Base-by-base conservation (phyloP, 2,888 invertebrate species). In the Geophilus truncorum region DNA sequence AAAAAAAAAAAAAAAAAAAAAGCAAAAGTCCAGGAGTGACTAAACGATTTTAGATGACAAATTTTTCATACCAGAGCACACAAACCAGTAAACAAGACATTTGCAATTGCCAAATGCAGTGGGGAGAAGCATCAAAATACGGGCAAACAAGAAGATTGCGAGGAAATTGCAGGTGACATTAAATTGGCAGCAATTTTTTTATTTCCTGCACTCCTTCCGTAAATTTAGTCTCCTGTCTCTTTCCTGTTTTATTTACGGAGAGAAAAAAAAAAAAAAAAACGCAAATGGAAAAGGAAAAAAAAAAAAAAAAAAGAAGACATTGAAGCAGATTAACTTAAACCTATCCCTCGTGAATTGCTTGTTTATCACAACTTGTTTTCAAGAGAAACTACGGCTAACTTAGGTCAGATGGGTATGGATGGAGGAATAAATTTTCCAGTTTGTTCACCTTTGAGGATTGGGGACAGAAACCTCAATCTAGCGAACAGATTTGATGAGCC, bases 1-100 rank as follows among this genome's bases (percentile, higher is more conserved):
- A 70, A 70, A 70, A 70, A 70, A 70, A 32, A 32, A 9, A 4
- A 70, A 70, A 70, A 70, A 70, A 70, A 32, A 32, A 9, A 4
- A 70, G 70, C 70, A 25, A 10, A 70, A 70, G 70, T 51, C 70
- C 70, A 25, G 70, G 70, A 70, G 70, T 28, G 70, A 70, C 25
- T 70, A 70, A 70, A 70, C 70, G 28, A 70, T 70, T 70, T 70
- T 28, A 70, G 25, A 15, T 70, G 28, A 70, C 70, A 70, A 70
- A n/a, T 28, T 70, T 70, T 70, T 45, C 18, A n/a, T 45, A 45
- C 45, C 45, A 45, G 45, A 45, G 45, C 45, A 12, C 18, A 18
- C 45, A 45, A 45, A 45, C 45, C 45, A 45, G 15, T 25, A 70
- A 6, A 28, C 70, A 1, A 23, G 21, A 23, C 57, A 57, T 23